phyloP scores from a whole-genome alignment of 2,797 vertebrate species.

The Okamejei kenojei region DNA sequence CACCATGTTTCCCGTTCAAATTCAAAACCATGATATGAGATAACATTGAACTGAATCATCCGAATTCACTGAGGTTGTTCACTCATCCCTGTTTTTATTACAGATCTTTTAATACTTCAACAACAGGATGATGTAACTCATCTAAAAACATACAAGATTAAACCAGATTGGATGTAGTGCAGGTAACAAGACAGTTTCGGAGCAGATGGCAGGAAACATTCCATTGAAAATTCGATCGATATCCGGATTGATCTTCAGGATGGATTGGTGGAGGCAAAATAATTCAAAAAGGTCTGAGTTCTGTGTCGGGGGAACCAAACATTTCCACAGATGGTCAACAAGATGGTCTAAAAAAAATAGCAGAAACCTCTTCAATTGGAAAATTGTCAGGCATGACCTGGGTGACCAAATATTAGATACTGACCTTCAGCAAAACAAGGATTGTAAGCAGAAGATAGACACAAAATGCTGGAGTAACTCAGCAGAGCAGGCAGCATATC shows the following conservation, averaged over 20 bases:
- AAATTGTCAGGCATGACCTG: not conserved
- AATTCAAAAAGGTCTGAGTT: not conserved
- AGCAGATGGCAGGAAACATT: not conserved
- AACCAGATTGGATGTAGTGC: not conserved
- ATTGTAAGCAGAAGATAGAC: not conserved
- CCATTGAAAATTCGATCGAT: not conserved
- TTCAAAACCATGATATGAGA: slow-evolving; percentile 22
- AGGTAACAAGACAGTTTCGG: not conserved
- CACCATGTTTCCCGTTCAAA: not conserved
- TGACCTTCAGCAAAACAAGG: not conserved
- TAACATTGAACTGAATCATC: slow-evolving; percentile 17
- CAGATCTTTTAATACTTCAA: slow-evolving; percentile 31
- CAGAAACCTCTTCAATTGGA: not conserved
- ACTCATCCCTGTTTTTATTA: slow-evolving; percentile 22
- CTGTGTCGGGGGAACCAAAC: not conserved
- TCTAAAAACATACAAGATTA: slow-evolving; percentile 22
- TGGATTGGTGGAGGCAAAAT: not conserved
- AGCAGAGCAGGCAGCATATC: too few relatives aligned
- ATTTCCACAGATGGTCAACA: not conserved
- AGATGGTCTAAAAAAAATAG: not conserved
- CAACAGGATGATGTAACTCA: not conserved
- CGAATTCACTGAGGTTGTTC: not conserved
- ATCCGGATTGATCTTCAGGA: not conserved
- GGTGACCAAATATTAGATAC: not conserved
- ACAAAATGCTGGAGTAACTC: too few relatives aligned